Evolutionary conservation across 2,888 invertebrate species (phyloP), one percentile per base, ranked within the genome.

Genomic region (Cephus pulcher): DNA sequence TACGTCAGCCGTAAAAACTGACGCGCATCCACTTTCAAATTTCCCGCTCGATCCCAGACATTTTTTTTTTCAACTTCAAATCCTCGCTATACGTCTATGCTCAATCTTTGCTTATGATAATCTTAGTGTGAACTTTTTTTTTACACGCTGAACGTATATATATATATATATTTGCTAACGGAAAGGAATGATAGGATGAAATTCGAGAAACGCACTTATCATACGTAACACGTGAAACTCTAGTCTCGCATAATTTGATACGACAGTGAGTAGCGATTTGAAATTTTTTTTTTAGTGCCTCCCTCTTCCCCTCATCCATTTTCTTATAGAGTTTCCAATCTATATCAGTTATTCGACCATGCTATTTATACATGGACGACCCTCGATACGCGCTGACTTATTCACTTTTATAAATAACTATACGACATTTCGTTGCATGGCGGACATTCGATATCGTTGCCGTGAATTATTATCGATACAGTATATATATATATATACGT

Each of bases 201-300:
- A 90, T 89, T 87, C 85, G 88, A 89, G 89, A 89, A 89, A 87
- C 86, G 86, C 84, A 80, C 79, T 68, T 75, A 74, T 37, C 69
- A 56, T 78, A 79, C 78, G 83, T 84, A 84, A 83, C 84, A 83
- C 85, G 86, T 85, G 88, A 88, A 87, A 90, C 88, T 87, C 85
- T 88, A 88, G 85, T 86, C 85, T 83, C 85, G 86, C 82, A 89
- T 90, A 88, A 90, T 89, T 87, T 82, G 90, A 90, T 90, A 89
- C 85, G 90, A 89, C 89, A 86, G 85, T 84, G 86, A 84, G 84
- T 85, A 82, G 82, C 83, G 84, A 85, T 33, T 84, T 83, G 81
- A 80, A 84, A 84, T 86, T 88, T 87, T 88, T 82, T 40, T 56
- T 56, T 9, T 23, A 40, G 23, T 9, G 1, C 23, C 9, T 23